Evolutionary conservation across 2,797 vertebrate genomes (phyloP), one percentile per base, ranked within the genome.

Genomic region (Alfaro cultratus): DNA sequence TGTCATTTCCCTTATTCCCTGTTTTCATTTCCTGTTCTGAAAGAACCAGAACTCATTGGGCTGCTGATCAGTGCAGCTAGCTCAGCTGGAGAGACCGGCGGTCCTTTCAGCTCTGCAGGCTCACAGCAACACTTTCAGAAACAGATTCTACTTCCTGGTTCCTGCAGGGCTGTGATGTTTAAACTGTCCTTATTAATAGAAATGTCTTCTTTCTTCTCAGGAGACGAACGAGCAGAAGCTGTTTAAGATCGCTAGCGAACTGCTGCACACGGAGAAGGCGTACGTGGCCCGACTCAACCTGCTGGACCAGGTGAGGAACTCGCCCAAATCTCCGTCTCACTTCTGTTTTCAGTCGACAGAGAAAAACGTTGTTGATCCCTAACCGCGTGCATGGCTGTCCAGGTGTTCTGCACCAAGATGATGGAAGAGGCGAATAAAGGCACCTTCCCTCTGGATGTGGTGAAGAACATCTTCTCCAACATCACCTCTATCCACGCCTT

Each of bases 381-480:
- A 76, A 73, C 60, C 45, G 36, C 39, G 9, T 39, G 0, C 47
- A 0, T 8, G 21, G 0, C 34, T 81, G 41, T 83, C 86, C 93
- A 99, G 98, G 96, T 95, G 2, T 99, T 99, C 94, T 97, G 96
- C 85, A 91, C 95, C 77, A 98, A 96, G 87, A 95, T 99, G 15
- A 95, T 97, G 86, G 98, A 98, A 89, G 99, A 99, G 95, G 98
- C 98, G 9, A 96, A 94, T 72, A 97, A 97, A 94, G 97, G 98
- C 57, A 98, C 96, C 0, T 99, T 99, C 93, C 97, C 97, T 23
- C 94, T 95, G 83, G 99, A 99, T 34, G 97, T 98, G 29, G 96
- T 99, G 91, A 98, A 97, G 92, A 98, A 98, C 95, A 99, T 99
- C 49, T 99, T 99, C 94, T 99, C 99, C 93, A 99, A 99, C 91